Conservation (phyloP, 30 jellyfish, hydroid and myxozoan genomes). For the Nemopilema nomurai region DNA sequence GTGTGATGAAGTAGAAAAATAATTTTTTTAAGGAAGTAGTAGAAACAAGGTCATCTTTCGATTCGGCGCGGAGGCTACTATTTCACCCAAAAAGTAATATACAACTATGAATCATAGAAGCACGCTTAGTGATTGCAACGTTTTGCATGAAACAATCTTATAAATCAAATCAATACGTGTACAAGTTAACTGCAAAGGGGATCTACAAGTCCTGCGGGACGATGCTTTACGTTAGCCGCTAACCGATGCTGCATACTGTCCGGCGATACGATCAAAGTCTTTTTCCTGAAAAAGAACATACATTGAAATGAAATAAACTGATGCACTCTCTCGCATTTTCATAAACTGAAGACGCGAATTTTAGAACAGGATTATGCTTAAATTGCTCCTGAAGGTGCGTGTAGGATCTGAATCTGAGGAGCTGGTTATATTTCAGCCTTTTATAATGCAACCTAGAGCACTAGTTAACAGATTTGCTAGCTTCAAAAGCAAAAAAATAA, state of each 20-base stretch:
- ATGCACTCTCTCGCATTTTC: not conserved
- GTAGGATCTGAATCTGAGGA: not conserved
- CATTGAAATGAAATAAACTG: not conserved
- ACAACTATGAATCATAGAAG: too few species aligned
- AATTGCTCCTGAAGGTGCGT: too few species aligned
- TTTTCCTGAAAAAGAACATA: conserved; percentile 47
- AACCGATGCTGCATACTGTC: conserved; percentile 55
- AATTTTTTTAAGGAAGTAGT: too few species aligned
- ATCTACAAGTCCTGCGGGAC: not conserved
- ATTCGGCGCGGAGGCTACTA: too few species aligned
- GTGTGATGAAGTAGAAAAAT: too few species aligned
- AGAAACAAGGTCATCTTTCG: too few species aligned
- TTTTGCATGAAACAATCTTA: not conserved
- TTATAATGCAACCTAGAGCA: too few species aligned
- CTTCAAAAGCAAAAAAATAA: not conserved
- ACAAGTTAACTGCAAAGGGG: not conserved
- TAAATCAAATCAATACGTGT: not conserved
- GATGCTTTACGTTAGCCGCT: not conserved
- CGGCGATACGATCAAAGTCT: conserved; percentile 74
- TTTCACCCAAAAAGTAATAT: too few species aligned
- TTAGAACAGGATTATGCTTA: too few species aligned
- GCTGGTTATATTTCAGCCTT: too few species aligned
- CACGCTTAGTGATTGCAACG: too few species aligned
- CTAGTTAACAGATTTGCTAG: not conserved
- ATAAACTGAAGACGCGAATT: not conserved